Conservation (phyloP, 2,113 vertebrate genomes). For the Pseudorasbora parva region DNA sequence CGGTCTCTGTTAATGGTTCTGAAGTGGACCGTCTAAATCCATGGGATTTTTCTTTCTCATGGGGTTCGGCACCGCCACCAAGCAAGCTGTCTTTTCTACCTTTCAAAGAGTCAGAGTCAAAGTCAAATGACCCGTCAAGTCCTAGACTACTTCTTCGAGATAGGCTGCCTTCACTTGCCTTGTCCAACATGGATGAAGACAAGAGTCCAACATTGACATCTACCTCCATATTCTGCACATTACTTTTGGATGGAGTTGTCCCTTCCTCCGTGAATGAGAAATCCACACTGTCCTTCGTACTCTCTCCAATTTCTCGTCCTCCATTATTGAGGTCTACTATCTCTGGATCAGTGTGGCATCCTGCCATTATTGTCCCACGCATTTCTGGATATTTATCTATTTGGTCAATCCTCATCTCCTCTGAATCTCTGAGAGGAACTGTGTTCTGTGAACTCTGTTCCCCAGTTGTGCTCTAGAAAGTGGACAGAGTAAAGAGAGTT, state of each 20-base stretch:
- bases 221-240: constrained; percentile 47
- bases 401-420: background rate
- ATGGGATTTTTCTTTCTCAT: constrained; percentile 63
- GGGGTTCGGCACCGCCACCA: constrained; percentile 79
- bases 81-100: constrained; percentile 78
- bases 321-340: constrained; percentile 11
- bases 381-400: background rate
- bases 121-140: constrained; percentile 76
- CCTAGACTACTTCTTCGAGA: constrained; percentile 84
- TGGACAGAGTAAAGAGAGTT: background rate
- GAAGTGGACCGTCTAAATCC: constrained; percentile 54
- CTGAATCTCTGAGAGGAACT: constrained; percentile 11
- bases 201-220: constrained; percentile 75
- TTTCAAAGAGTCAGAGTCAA: constrained; percentile 69
- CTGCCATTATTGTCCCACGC: background rate
- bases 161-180: constrained; percentile 81
- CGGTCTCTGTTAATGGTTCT: constrained; percentile 33
- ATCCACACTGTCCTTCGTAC: background rate
- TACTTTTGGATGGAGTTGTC: constrained; percentile 51
- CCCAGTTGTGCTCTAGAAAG: constrained; percentile 33
- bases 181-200: constrained; percentile 84
- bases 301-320: background rate
- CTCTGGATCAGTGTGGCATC: constrained; percentile 3
- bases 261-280: constrained; percentile 18
- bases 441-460: constrained; percentile 23